Base-by-base conservation (phyloP, 2,888 invertebrate genomes). In the Creontiades dilutus region DNA sequence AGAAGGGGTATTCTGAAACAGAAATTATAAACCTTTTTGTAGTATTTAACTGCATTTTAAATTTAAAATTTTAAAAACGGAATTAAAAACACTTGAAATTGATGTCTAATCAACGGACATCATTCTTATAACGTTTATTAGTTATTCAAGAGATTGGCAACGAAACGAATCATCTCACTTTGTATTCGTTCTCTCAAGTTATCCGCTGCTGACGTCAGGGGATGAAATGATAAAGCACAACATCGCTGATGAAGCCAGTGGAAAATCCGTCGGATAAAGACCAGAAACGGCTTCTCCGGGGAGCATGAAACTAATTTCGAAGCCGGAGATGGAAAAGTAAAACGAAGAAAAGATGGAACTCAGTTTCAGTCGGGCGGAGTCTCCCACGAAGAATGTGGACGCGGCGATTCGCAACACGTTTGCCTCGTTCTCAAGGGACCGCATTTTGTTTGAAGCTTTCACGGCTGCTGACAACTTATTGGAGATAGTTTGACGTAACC, bases 251-350 rank as follows among this genome's bases (percentile, higher is more conserved):
- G 57, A 57, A 57, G 57, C 57, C 57, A 57, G 19, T 2, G 57
- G 57, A 57, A 57, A n/a, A 57, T 57, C 14, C 57, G 57, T n/a
- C 57, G n/a, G 57, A 57, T 57, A 57, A n/a, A n/a, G 57, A 57
- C n/a, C 57, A 16, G 57, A n/a, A 57, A 57, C 16, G n/a, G n/a
- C 57, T 57, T 57, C n/a, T 57, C 16, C 57, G n/a, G 57, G 5
- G 57, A n/a, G 57, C 16, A 57, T 14, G n/a, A 57, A 57, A 57
- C 16, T 57, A 57, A 57, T 57, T 57, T n/a, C 57, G n/a, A 57
- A 11, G 57, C 57, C 57, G 57, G 57, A 57, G 57, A 57, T 57
- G 57, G n/a, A 57, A n/a, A 57, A 57, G 57, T 57, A 57, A 57
- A 57, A 57, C n/a, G 57, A 57, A 57, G n/a, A 57, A 57, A 57